A percentile compares a stretch with the other conserved stretches of the same genome.
Conservation (phyloP, 2,797 vertebrate species). For the Manis pentadactyla region DNA sequence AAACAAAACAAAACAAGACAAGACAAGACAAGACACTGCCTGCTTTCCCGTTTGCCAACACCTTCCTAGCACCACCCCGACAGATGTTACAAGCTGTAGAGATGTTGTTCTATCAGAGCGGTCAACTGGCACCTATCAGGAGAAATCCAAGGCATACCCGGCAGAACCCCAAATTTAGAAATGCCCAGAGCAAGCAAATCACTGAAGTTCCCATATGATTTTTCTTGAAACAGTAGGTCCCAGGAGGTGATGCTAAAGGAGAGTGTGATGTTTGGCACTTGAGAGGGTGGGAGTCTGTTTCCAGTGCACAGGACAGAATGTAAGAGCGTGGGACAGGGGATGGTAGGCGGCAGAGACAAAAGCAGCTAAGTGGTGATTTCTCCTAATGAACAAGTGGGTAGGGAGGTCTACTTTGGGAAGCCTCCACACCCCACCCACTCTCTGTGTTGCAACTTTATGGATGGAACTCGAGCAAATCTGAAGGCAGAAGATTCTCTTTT, state of each 20-base stretch:
- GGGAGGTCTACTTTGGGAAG: constrained; percentile 81
- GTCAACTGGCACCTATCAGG: background rate
- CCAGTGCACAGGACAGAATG: constrained; percentile 75
- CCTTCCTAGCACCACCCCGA: background rate
- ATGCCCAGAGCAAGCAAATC: background rate
- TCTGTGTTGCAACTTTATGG: constrained; percentile 70
- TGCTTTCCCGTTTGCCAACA: background rate
- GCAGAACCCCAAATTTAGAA: background rate
- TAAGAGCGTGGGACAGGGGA: constrained; percentile 68
- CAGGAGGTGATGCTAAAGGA: background rate
- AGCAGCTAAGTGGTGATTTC: constrained; percentile 79
- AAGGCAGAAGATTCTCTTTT: constrained; percentile 52
- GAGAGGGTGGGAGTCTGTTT: constrained; percentile 64
- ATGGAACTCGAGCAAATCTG: constrained; percentile 51
- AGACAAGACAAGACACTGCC: background rate
- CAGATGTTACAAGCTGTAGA: background rate
- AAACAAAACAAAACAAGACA: background rate
- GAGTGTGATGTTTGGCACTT: background rate
- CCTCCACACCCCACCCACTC: constrained; percentile 74
- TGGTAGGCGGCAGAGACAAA: constrained; percentile 75
- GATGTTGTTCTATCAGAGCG: background rate
- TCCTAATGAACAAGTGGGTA: constrained; percentile 80
- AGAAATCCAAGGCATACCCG: background rate
- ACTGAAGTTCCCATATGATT: background rate
- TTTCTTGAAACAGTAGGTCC: background rate